Conservation (phyloP, 2,113 vertebrate genomes). For the Anser brachyrhynchus region DNA sequence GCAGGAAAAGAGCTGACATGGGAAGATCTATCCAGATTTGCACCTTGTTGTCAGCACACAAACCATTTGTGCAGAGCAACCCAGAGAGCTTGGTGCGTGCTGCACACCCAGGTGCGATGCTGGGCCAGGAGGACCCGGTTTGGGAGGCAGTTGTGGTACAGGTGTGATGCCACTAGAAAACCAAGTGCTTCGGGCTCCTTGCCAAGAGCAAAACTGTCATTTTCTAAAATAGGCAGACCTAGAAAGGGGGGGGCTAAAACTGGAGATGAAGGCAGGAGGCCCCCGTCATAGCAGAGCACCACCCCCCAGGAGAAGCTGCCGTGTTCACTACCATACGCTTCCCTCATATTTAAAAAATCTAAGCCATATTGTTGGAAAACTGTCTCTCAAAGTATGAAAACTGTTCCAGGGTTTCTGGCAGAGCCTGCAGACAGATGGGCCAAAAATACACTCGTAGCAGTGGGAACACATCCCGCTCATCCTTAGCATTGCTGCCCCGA, state of each 20-base stretch:
- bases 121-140: background rate
- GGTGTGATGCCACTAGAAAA: background rate
- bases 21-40: background rate
- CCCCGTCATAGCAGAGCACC: background rate
- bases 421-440: background rate
- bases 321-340: fast-evolving
- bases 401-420: constrained; percentile 10
- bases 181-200: background rate
- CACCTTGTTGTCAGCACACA: background rate
- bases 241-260: background rate
- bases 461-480: background rate
- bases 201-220: background rate
- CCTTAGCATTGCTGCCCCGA: fast-evolving
- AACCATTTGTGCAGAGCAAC: background rate
- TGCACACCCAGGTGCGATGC: background rate
- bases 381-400: background rate
- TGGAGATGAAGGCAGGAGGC: background rate
- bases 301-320: background rate
- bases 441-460: background rate
- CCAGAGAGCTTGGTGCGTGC: background rate
- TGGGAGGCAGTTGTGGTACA: background rate
- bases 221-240: background rate
- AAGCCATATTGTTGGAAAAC: background rate
- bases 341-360: background rate
- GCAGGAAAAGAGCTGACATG: background rate